Conservation (phyloP, 2,113 vertebrate species). For the Phyllostomus discolor region DNA sequence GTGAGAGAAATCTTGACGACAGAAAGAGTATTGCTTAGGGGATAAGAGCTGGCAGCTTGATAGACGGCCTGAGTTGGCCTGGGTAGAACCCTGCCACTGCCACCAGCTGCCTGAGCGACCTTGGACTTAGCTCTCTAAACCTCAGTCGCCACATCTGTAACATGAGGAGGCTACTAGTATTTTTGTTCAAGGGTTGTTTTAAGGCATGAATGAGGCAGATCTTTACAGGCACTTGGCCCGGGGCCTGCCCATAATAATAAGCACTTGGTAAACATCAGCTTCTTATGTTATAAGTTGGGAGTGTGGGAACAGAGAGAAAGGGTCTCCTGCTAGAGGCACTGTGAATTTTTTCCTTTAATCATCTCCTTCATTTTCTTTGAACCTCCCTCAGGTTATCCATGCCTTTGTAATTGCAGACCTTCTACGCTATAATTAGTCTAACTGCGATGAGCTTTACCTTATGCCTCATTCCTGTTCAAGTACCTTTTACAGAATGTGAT, state of each 20-base stretch:
- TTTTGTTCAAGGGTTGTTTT: neutral
- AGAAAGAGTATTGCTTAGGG: neutral
- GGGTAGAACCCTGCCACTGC: neutral
- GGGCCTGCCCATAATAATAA: neutral
- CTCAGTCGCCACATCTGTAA: neutral
- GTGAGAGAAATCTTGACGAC: conserved; percentile 9
- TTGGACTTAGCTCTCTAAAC: conserved; percentile 7
- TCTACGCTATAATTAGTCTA: neutral
- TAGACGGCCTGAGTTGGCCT: neutral
- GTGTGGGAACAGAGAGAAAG: neutral
- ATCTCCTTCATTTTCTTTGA: neutral
- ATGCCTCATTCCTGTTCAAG: neutral
- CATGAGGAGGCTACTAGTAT: neutral
- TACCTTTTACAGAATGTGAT: neutral
- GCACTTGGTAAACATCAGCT: neutral
- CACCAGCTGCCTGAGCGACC: neutral
- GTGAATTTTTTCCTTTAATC: neutral
- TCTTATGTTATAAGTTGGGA: neutral
- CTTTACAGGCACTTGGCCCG: neutral
- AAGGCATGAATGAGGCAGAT: neutral
- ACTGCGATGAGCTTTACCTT: neutral
- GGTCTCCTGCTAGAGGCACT: neutral
- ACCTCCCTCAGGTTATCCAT: neutral
- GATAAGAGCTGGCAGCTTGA: neutral
- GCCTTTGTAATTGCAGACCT: neutral